Base-by-base conservation (phyloP, 2,113 vertebrate genomes). In the Reinhardtius hippoglossoides region DNA sequence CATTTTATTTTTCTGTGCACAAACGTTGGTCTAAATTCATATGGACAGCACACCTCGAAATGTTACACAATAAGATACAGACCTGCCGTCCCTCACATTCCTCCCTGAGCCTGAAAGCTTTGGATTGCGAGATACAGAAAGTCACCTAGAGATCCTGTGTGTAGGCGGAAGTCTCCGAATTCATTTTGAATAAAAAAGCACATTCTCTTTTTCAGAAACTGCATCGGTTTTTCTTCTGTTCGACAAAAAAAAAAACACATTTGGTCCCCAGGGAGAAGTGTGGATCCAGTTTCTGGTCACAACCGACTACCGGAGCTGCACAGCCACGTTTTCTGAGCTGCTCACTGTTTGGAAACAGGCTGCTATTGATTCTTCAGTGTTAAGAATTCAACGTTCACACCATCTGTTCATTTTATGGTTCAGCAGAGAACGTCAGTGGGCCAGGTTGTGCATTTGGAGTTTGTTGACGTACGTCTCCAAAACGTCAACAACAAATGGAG, bases 321-420 rank as follows among this genome's bases (percentile, higher is more conserved):
- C 13, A 10, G 48, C 82, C 83, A 64, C 37, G 37, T 76, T 71
- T 82, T 76, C 74, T 76, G 74, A 61, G 67, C 73, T 63, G 85
- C 55, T 88, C 73, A 75, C 87, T 85, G 74, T 83, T 86, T 81
- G 69, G 64, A 86, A 89, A 82, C 79, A 63, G 75, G 84, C 74
- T 80, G 63, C 61, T 85, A 87, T 90, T 90, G 89, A 90, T 90
- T 88, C 58, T 74, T 81, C 5, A 64, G 44, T 62, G 76, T 63
- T 82, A 81, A 79, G 73, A 86, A 87, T 86, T 82, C 67, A 75
- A 81, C 65, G 80, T 90, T 74, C 5, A 2, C 81, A 67, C 78
- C 83, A 86, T 90, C 77, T 82, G 64, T 87, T 88, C 78, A 72
- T 76, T 83, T 78, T 87, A 74, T 80, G 80, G 73, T 83, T 84